Base-by-base conservation (phyloP, 2,113 vertebrate genomes). In the Apistogramma diplotaenia region DNA sequence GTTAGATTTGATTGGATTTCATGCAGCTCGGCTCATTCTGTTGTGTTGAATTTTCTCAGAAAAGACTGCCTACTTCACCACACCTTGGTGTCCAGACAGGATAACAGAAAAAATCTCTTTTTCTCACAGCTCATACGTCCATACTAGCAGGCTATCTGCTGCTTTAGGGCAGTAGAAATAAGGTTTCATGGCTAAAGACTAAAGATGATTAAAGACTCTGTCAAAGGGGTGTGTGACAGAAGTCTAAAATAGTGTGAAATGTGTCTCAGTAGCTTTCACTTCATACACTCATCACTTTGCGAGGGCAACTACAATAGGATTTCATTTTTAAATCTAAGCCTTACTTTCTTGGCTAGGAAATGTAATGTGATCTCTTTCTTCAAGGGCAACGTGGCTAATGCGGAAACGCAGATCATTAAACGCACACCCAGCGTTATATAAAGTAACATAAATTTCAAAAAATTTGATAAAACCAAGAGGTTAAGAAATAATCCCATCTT, bases 1-100 rank as follows among this genome's bases (percentile, higher is more conserved):
- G 65, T 89, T 88, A 83, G 82, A 76, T 87, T 65, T 82, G 89
- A 92, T 89, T 89, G 88, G 91, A 90, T 92, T 89, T 92, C 86
- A 89, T 78, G 89, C 81, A 58, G 85, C 88, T 87, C 82, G 76
- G 83, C 76, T 84, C 76, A 75, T 86, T 90, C 81, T 85, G 86
- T 89, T 80, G 76, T 86, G 91, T 77, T 83, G 81, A 74, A 84
- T 91, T 85, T 82, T 83, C 79, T 76, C 53, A 16, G 81, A 58
- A 82, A 91, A 85, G 27, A 23, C 67, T 74, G 62, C 79, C 51
- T 49, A 33, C 67, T 67, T 76, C 46, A 54, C 76, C 21, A 78
- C 81, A 89, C 79, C 83, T 91, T 78, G 37, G 81, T 74, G 87
- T 89, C 84, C 76, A 88, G 57, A 81, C 79, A 74, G 87, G 81